Evolutionary conservation across 2,113 vertebrate species (phyloP).

Genomic region (Nipponia nippon): DNA sequence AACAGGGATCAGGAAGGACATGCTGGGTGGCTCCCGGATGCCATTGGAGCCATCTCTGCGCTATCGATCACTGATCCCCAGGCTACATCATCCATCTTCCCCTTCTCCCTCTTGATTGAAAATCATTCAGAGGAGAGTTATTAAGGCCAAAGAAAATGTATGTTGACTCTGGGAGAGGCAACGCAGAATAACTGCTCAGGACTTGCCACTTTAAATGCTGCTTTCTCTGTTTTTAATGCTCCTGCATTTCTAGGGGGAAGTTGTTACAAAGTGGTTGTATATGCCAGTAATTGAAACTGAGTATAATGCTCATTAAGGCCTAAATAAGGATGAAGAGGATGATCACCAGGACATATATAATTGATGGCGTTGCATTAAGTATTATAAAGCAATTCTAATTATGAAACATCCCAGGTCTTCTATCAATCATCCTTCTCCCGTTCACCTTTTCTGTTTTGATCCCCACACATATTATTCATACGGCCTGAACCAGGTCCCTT

Average conservation of each 20-base stretch:
- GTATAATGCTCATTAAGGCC: neutral
- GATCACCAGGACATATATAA: neutral
- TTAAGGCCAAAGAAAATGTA: neutral
- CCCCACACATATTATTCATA: neutral
- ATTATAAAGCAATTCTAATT: constrained; percentile 28
- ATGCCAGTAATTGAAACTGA: neutral
- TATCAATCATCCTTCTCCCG: neutral
- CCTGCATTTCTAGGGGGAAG: neutral
- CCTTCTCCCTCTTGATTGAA: neutral
- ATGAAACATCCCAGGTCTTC: constrained; percentile 6
- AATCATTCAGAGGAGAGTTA: constrained; percentile 31
- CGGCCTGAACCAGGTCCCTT: neutral
- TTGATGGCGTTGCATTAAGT: constrained; percentile 5
- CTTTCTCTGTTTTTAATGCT: neutral
- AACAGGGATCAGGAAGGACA: neutral
- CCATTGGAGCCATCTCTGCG: neutral
- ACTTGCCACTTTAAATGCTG: neutral
- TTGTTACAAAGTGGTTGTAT: neutral
- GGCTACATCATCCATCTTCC: neutral
- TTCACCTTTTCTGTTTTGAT: constrained; percentile 13
- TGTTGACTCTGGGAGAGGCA: neutral
- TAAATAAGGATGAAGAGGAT: constrained; percentile 41
- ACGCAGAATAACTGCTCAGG: neutral
- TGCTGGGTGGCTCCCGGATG: fast-evolving
- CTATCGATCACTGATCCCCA: neutral